A percentile compares a stretch with the other conserved stretches of the same genome.
Evolutionary conservation across 1,140 invertebrate genomes (phyloP).

Genomic region (Aphidius ervi): DNA sequence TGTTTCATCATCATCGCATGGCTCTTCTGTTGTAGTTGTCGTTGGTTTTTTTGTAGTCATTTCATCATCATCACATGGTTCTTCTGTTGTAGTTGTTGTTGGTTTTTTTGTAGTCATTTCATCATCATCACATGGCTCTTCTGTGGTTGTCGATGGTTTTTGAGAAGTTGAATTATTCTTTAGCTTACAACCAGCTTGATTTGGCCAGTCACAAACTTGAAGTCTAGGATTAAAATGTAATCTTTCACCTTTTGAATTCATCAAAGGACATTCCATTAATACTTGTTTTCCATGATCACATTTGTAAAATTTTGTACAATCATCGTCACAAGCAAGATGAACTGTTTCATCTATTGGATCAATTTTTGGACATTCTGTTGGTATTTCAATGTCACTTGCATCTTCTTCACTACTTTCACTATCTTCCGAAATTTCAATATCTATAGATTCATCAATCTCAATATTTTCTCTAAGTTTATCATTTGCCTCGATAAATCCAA

Average conservation of each 20-base stretch:
- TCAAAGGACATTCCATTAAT: conserved; percentile 46
- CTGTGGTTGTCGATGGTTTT: neutral
- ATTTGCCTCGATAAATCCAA: too few relatives aligned
- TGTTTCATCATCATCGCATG: too few relatives aligned
- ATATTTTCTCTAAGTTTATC: too few relatives aligned
- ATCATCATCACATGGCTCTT: too few relatives aligned
- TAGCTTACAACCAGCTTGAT: conserved; percentile 17
- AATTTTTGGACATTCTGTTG: conserved; percentile 24
- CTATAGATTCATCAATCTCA: too few relatives aligned
- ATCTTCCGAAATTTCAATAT: too few relatives aligned
- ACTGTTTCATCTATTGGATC: conserved; percentile 25
- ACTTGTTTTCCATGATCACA: conserved; percentile 52
- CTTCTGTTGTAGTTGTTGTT: too few relatives aligned
- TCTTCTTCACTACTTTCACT: neutral
- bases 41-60: too few relatives aligned
- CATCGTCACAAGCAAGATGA: conserved; percentile 46
- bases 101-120: too few relatives aligned
- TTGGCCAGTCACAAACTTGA: conserved; percentile 41
- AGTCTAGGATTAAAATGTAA: conserved; percentile 53
- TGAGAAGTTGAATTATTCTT: neutral
- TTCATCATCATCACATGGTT: too few relatives aligned
- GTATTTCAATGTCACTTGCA: conserved; percentile 3
- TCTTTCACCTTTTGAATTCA: conserved; percentile 21
- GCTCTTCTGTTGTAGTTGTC: too few relatives aligned
- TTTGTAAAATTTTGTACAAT: conserved; percentile 56